Evolutionary conservation across 2,888 invertebrate genomes (phyloP).

Genomic region (Dendrolimus pini): DNA sequence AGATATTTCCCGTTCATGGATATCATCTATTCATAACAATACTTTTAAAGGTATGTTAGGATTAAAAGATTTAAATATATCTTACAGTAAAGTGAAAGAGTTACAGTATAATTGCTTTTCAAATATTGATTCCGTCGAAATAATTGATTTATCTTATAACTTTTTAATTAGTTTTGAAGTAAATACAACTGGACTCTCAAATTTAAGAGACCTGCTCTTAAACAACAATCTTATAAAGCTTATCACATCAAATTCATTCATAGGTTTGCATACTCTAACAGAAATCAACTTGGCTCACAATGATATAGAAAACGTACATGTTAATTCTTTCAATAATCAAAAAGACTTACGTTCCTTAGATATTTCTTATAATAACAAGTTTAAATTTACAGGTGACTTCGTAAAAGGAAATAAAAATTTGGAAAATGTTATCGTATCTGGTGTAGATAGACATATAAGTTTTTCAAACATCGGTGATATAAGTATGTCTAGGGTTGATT

Average conservation of each 20-base stretch:
- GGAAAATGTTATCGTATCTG: constrained; percentile 30
- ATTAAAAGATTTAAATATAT: constrained; percentile 41
- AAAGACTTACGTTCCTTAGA: constrained; percentile 32
- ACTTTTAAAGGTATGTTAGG: constrained; percentile 44
- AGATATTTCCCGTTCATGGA: constrained; percentile 37
- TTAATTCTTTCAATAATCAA: constrained; percentile 26
- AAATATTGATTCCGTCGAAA: constrained; percentile 32
- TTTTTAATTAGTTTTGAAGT: constrained; percentile 31
- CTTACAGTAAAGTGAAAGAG: constrained; percentile 33
- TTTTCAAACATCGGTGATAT: constrained; percentile 22
- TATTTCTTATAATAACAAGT: constrained; percentile 39
- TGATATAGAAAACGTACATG: constrained; percentile 21
- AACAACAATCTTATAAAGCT: constrained; percentile 38
- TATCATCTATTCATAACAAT: constrained; percentile 35
- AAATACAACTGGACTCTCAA: constrained; percentile 35
- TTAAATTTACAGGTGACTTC: constrained; percentile 22
- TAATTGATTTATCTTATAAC: constrained; percentile 49
- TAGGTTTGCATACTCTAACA: constrained; percentile 23
- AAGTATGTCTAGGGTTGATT: constrained; percentile 22
- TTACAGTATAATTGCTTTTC: constrained; percentile 42
- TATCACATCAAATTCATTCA: constrained; percentile 24
- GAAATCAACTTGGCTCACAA: constrained; percentile 36
- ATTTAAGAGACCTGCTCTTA: constrained; percentile 30
- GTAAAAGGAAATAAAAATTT: constrained; percentile 24
- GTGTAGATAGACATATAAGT: constrained; percentile 21